These are phyloP conservation scores for Kradibia gibbosae DNA, from an alignment of 1,140 invertebrate genomes.

Conservation along the genomic window DNA sequence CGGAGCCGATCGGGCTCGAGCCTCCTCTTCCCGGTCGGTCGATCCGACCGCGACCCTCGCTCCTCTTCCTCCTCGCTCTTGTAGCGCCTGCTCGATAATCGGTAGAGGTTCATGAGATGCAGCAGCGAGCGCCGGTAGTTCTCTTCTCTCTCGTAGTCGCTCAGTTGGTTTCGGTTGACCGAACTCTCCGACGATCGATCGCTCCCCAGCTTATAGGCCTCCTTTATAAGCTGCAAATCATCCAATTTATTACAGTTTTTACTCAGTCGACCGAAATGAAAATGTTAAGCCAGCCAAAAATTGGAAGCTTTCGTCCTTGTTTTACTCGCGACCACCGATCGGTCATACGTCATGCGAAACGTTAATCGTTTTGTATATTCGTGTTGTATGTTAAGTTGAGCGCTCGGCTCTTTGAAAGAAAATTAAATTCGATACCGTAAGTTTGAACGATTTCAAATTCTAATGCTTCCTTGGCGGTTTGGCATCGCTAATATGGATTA, in stretches of 20 bases:
- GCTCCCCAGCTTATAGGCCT: background rate
- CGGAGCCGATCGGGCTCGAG: background rate
- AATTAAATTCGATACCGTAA: too few relatives aligned
- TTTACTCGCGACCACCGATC: too few relatives aligned
- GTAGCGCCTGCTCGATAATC: constrained; percentile 9
- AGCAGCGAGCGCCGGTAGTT: constrained; percentile 4
- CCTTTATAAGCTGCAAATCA: constrained; percentile 5
- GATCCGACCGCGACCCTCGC: background rate
- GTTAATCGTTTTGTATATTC: too few relatives aligned
- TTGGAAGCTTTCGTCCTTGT: too few relatives aligned
- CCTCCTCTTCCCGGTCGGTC: background rate
- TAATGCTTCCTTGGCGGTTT: too few relatives aligned
- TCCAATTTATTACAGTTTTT: background rate
- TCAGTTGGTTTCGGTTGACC: background rate
- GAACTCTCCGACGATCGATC: background rate
- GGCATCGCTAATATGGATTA: too few relatives aligned
- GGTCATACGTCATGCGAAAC: too few relatives aligned
- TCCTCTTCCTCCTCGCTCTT: background rate
- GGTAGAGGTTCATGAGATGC: constrained; percentile 6
- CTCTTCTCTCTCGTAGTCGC: constrained; percentile 25
- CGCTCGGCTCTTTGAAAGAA: too few relatives aligned
- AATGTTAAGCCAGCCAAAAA: too few relatives aligned
- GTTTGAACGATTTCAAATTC: too few relatives aligned
- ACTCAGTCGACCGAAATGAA: background rate
- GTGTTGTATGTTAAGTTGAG: too few relatives aligned